phyloP scores from a whole-genome alignment of 1,140 invertebrate genomes.

The Orchestia grillus region DNA sequence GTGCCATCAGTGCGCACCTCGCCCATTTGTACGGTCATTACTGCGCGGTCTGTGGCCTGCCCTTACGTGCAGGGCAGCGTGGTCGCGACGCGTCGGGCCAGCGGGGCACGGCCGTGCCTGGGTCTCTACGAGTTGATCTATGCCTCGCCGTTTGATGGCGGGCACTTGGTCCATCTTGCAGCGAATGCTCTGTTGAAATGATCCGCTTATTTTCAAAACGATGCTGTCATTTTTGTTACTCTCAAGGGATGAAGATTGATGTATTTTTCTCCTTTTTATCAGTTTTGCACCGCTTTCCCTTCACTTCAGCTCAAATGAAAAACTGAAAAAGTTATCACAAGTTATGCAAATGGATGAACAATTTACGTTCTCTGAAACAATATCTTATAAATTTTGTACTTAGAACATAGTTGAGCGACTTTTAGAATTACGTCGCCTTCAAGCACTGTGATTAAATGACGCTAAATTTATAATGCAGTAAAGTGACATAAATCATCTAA shows the following conservation, averaged over 20 bases:
- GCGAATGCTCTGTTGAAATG: neutral
- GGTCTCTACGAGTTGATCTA: neutral
- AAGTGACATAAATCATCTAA: neutral
- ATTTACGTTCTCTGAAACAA: neutral
- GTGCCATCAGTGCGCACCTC: conserved; percentile 45
- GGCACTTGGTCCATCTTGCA: neutral
- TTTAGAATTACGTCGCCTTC: neutral
- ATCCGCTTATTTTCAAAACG: neutral
- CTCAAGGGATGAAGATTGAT: neutral
- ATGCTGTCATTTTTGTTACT: neutral
- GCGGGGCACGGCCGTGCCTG: neutral
- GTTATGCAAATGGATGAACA: neutral
- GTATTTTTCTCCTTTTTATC: neutral
- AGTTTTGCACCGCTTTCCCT: neutral
- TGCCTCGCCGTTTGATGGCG: neutral
- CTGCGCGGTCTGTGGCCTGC: conserved; percentile 19
- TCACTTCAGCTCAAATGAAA: neutral
- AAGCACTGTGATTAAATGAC: neutral
- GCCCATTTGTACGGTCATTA: conserved; percentile 52
- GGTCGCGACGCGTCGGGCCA: neutral
- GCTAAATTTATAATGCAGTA: neutral
- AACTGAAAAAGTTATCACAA: neutral
- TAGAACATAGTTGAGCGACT: neutral
- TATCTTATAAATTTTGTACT: neutral
- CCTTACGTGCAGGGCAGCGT: neutral